These are phyloP conservation scores for Microcaecilia unicolor DNA, from an alignment of 2,797 vertebrate species.

Conservation along the genomic window DNA sequence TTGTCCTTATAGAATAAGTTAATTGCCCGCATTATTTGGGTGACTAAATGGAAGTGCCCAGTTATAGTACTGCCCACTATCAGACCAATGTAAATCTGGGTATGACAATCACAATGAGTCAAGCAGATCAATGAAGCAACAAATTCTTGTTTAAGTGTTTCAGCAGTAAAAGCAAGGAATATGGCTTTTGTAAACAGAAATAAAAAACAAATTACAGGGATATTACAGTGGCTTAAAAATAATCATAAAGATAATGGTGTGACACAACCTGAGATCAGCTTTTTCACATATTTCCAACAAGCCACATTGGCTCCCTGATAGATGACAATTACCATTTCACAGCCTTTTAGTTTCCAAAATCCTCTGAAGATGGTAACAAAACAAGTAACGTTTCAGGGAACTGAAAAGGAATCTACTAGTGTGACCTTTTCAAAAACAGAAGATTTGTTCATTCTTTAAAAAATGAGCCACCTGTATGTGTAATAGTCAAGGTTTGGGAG, in stretches of 20 bases:
- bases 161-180: not conserved
- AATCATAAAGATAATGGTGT: conserved; percentile 6
- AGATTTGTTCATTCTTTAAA: not conserved
- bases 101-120: no score
- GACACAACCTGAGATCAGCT: conserved; percentile 19
- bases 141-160: no score
- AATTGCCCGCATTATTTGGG: no score
- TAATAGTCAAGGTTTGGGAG: no score
- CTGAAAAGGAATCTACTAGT: conserved; percentile 9
- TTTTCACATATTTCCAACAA: not conserved
- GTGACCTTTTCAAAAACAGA: conserved; percentile 6
- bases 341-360: conserved; percentile 1
- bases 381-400: conserved; percentile 6
- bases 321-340: not conserved
- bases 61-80: no score
- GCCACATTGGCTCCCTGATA: not conserved
- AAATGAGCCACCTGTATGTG: no score
- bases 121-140: no score
- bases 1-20: no score
- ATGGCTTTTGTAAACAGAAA: conserved; percentile 9
- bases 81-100: no score
- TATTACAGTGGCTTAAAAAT: no score
- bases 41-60: no score
- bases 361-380: conserved; percentile 1
- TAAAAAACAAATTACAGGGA: conserved; percentile 3